Evolutionary conservation across 2,113 vertebrate species (phyloP).

Genomic region (Callospermophilus lateralis): DNA sequence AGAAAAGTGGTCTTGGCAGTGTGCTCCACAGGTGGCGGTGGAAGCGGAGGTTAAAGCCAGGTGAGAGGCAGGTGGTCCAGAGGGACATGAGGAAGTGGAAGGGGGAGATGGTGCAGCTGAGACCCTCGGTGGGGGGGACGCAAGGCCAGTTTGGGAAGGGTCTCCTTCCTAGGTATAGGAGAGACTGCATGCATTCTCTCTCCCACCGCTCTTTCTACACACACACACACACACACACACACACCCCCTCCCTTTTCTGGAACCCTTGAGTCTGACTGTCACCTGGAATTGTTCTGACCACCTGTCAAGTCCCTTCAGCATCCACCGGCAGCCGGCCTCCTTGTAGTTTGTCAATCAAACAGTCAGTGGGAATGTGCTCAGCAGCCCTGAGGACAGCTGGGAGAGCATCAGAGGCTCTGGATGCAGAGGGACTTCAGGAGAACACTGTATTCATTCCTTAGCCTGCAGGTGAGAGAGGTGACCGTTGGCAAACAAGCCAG

Average conservation of each 20-base stretch:
- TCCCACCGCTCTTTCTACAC: too few relatives aligned
- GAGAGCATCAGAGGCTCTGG: not conserved
- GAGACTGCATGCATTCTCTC: too few relatives aligned
- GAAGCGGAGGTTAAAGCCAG: not conserved
- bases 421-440: not conserved
- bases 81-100: not conserved
- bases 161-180: not conserved
- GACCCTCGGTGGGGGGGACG: not conserved
- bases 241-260: not conserved
- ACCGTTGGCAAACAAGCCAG: accelerated
- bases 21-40: accelerated
- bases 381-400: not conserved
- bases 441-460: not conserved
- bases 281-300: constrained; percentile 10
- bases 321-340: not conserved
- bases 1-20: not conserved
- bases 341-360: not conserved
- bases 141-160: not conserved
- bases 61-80: not conserved
- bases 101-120: not conserved
- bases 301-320: not conserved
- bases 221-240: not conserved
- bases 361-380: not conserved
- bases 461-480: not conserved
- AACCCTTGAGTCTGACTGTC: not conserved